Evolutionary conservation across 2,888 invertebrate genomes (phyloP), one percentile per base, ranked within the genome.

Genomic region (Rhimphoctona megacephalus): DNA sequence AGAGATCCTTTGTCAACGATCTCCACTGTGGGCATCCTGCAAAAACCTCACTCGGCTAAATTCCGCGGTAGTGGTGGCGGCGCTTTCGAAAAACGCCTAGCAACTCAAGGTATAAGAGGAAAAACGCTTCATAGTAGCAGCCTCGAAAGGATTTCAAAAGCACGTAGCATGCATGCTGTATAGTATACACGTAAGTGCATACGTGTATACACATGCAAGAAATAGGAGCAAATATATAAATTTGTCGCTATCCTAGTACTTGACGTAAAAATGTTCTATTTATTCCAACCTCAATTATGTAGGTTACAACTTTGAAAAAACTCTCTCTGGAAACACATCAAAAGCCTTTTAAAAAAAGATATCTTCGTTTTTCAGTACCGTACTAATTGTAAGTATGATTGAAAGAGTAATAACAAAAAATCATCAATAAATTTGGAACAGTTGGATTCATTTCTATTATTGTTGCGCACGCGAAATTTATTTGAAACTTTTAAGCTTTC

Each of bases 1-100:
- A 43, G 73, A 81, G 49, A 74, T 86, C 86, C 86, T 86, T 86
- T 86, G 86, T 86, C 73, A 81, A 64, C 67, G 70, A 74, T 73
- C 66, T 39, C 54, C 64, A 66, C 49, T 39, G n/a, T 57, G 73
- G 30, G 54, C 14, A 81, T 74, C 73, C 81, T 81, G 81, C 25
- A 78, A 73, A 78, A 81, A 77, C 76, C 80, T 81, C 80, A 81
- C 72, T 83, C 11, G 80, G 72, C 64, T 81, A 81, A 86, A 86
- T 86, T 86, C 83, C 86, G 57, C 25, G 80, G 80, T 73, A 22
- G 72, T 49, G 73, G 67, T 81, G 64, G 64, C 36, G 76, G 86
- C 74, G 83, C 77, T 80, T 83, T 81, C 80, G 80, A 86, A 80
- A 86, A 86, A 81, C 72, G 72, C 72, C 72, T 49, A 67, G 83